These are phyloP conservation scores for Brachycybe producta DNA, from an alignment of 2,888 invertebrate species.

Conservation along the genomic window DNA sequence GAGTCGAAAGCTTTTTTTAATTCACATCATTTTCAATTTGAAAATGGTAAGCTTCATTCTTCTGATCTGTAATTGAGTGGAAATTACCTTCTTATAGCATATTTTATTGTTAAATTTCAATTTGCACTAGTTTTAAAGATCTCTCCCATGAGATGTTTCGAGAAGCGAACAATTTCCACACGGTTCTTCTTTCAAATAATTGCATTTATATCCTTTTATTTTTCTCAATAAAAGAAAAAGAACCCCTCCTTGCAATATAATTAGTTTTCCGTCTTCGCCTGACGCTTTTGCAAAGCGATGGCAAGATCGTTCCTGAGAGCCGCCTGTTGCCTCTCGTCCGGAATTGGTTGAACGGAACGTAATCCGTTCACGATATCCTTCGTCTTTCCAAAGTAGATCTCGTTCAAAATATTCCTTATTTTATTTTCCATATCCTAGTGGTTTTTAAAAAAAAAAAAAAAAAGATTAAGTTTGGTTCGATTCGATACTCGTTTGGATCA, in stretches of 20 bases:
- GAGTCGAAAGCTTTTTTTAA: too few species aligned
- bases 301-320: conserved; percentile 76
- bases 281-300: conserved; percentile 65
- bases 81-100: too few species aligned
- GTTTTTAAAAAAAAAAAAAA: conserved; percentile 18
- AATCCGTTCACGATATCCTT: conserved; percentile 94
- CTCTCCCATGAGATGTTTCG: too few species aligned
- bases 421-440: conserved; percentile 99
- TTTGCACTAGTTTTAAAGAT: too few species aligned
- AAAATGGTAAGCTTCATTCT: too few species aligned
- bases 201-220: too few species aligned
- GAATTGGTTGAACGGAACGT: conserved; percentile 64
- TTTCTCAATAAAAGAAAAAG: neutral
- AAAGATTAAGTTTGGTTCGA: neutral
- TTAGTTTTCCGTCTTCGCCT: conserved; percentile 43
- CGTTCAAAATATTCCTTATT: conserved; percentile 92
- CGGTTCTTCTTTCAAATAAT: too few species aligned
- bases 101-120: too few species aligned
- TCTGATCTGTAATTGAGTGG: too few species aligned
- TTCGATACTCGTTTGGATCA: conserved; percentile 3
- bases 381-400: conserved; percentile 98
- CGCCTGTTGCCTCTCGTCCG: conserved; percentile 69
- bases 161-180: too few species aligned
- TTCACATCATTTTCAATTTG: too few species aligned
- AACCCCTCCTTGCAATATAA: neutral